Evolutionary conservation across 2,113 vertebrate species (phyloP), one percentile per base, ranked within the genome.

Genomic region (Pterophyllum scalare): DNA sequence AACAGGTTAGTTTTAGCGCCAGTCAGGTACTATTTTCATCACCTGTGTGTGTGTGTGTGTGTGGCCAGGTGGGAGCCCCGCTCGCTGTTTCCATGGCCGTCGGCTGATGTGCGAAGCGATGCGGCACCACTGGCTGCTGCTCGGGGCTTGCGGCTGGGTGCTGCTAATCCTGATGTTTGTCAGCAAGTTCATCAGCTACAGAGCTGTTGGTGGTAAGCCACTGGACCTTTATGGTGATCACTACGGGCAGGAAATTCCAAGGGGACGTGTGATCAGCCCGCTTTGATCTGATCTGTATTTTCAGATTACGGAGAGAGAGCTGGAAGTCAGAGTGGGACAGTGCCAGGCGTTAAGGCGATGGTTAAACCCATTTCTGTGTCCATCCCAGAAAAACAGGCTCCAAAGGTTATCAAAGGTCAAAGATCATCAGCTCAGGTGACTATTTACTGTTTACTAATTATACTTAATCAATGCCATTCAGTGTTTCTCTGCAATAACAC

Each of bases 101-200:
- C 64, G 85, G 88, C 81, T 94, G 90, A 95, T 79, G 87, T 65
- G 52, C 35, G 94, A 94, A 96, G 97, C 94, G 94, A 99, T 99
- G 98, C 97, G 97, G 95, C 98, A 97, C 90, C 97, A 96, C 94
- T 99, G 97, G 97, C 96, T 99, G 92, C 96, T 99, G 92, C 94
- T 99, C 83, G 97, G 97, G 78, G 97, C 96, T 57, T 99, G 98
- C 93, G 98, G 98, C 91, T 99, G 98, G 98, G 97, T 98, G 91
- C 95, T 99, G 92, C 97, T 99, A 94, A 97, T 99, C 95, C 97
- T 99, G 82, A 96, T 99, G 96, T 97, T 99, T 77, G 96, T 97
- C 89, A 98, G 97, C 96, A 99, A 97, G 91, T 97, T 98, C 91
- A 97, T 99, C 94, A 97, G 94, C 93, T 96, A 97, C 93, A 97